Evolutionary conservation across 2,888 invertebrate species (phyloP), one percentile per base, ranked within the genome.

Genomic region (Pegoplata infirma): DNA sequence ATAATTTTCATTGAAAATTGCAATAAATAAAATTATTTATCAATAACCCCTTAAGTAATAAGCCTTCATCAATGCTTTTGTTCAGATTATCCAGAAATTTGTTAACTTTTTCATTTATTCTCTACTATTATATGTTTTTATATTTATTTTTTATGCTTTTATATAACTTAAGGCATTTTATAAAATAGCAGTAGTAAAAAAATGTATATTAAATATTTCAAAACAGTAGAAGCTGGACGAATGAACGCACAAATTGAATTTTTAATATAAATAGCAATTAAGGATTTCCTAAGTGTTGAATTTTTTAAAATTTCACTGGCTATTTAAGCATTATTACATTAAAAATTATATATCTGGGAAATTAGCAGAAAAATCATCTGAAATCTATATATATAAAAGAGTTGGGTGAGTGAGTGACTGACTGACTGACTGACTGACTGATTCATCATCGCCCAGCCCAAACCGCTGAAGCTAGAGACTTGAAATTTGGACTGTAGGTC

Each of bases 11-110:
- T 47, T 19, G 58, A 58, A 58, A 51, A 58, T 58, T 49, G 23
- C 8, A 25, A 25, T n/a, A 10, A 25, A 36, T 25, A n/a, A 36
- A 59, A 59, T 69, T 67, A 53, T 67, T 59, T 55, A 59, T 67
- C 44, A 36, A 61, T 59, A 36, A 12, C n/a, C 14, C 67, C 53
- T 25, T 10, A 23, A 67, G 55, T 46, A 47, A 25, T 58, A 58
- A 73, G 47, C 36, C 40, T 49, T 73, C 64, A 49, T 10, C 56
- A 36, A 46, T 46, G 19, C 19, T 40, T 19, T 46, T 58, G 17
- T 14, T 16, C 21, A 58, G 32, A 58, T 58, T 47, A 32, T 69
- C 46, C 19, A 67, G 8, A 55, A 44, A 46, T 19, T 44, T 55
- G 14, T 40, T 53, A 53, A 66, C 28, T 58, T 58, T n/a, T 21